Evolutionary conservation across 2,888 invertebrate species (phyloP).

Genomic region (Nemotelus nigrinus): DNA sequence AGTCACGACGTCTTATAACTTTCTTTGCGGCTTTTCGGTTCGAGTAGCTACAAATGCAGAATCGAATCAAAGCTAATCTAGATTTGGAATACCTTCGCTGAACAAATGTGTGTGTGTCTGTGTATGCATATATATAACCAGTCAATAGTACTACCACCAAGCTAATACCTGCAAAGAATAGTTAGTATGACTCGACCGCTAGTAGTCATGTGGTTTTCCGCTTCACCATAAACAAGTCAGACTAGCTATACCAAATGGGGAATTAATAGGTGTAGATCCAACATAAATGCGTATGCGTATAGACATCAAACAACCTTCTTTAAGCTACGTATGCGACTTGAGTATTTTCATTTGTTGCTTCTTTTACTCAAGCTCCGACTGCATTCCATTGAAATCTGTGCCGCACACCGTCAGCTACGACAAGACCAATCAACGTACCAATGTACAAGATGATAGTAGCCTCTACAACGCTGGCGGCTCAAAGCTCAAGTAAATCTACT

Average conservation of each 20-base stretch:
- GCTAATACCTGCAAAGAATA: neutral
- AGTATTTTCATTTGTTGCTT: neutral
- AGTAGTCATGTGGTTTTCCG: conserved; percentile 15
- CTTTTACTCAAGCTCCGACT: neutral
- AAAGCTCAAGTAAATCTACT: conserved; percentile 18
- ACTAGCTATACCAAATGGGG: neutral
- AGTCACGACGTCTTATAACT: conserved; percentile 31
- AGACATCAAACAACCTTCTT: conserved; percentile 2
- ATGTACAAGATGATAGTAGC: neutral
- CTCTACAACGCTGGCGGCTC: neutral
- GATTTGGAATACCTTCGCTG: conserved; percentile 27
- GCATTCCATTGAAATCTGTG: conserved; percentile 40
- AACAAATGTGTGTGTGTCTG: conserved; percentile 7
- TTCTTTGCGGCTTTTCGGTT: conserved; percentile 27
- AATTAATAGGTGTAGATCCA: neutral
- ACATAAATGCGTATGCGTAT: conserved; percentile 26
- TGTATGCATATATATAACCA: too few species aligned
- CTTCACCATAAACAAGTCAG: neutral
- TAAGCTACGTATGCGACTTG: neutral
- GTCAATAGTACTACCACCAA: too few species aligned
- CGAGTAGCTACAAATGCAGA: conserved; percentile 12
- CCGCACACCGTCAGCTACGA: conserved; percentile 28
- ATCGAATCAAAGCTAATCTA: neutral
- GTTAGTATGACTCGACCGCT: neutral
- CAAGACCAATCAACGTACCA: neutral